Conservation (phyloP, 2,888 invertebrate genomes). For the Drosophila anomelani region DNA sequence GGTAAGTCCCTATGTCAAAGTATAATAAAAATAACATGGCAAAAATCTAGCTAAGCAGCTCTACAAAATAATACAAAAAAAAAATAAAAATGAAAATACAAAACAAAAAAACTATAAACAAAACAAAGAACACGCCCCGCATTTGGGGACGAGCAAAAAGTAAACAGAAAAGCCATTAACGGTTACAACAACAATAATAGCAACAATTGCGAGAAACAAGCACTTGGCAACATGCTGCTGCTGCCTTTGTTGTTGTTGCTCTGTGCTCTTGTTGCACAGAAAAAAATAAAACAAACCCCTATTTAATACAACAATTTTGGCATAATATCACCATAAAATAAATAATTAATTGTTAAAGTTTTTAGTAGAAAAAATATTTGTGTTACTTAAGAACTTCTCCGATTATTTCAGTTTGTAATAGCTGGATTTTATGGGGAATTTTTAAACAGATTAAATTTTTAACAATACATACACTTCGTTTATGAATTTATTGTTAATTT, state of each 20-base stretch:
- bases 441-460: neutral
- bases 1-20: slow-evolving; percentile 9
- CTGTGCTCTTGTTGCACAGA: slow-evolving; percentile 13
- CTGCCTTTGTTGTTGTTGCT: slow-evolving; percentile 30
- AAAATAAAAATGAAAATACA: neutral
- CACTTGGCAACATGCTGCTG: slow-evolving; percentile 54
- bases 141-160: slow-evolving; percentile 57
- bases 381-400: too few species aligned
- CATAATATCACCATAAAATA: neutral
- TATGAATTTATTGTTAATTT: neutral
- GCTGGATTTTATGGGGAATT: neutral
- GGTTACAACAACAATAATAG: slow-evolving; percentile 45
- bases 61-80: slow-evolving; percentile 22
- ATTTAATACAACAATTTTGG: neutral
- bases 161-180: slow-evolving; percentile 73
- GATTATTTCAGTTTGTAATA: too few species aligned
- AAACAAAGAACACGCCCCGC: slow-evolving; percentile 65
- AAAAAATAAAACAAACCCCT: neutral
- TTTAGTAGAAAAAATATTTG: too few species aligned
- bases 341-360: too few species aligned
- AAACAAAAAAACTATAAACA: slow-evolving; percentile 25
- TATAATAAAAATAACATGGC: slow-evolving; percentile 20
- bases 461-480: neutral
- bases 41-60: slow-evolving; percentile 25
- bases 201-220: slow-evolving; percentile 38